Base-by-base conservation (phyloP, 2,888 invertebrate genomes). In the Sceliomorpha sp. region DNA sequence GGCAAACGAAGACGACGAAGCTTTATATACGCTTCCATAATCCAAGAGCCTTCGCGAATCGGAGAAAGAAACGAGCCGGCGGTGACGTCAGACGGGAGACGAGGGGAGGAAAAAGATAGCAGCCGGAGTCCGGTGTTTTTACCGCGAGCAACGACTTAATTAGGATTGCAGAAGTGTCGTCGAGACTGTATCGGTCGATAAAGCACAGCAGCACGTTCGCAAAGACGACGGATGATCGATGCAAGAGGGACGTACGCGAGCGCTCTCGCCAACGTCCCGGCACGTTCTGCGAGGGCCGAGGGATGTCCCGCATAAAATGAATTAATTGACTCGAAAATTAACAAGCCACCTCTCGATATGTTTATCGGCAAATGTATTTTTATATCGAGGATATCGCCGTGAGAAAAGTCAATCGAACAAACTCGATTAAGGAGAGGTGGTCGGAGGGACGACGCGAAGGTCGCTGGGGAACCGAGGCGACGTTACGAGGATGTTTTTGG, bases 131-230 rank as follows among this genome's bases (percentile, higher is more conserved):
- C 34, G 34, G 39, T 17, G 34, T 67, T 55, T 50, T 70, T 70
- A 70, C 60, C 50, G 34, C 45, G 55, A 53, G 42, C 58, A 62
- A 66, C 42, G 51, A 66, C 66, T 67, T 67, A 71, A 67, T 71
- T 67, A 71, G 56, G 66, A 66, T 66, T 64, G 58, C 48, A 37
- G 56, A 56, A 66, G 56, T 53, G 66, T 70, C 70, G 47, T 40
- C 37, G 50, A 40, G 45, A 60, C 36, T 60, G 37, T 64, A 70
- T 58, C 66, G 47, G 34, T 34, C 62, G 70, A 70, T 70, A 70
- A 70, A 66, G 62, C 44, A 40, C 56, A 26, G 53, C 44, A 40
- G 42, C 45, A 66, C 56, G 50, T 58, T 40, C 51, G n/a, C n/a
- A 26, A 12, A 26, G 29, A 32, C 48, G 50, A 32, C 8, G 62